These are phyloP conservation scores for Geophilus truncorum DNA, from an alignment of 2,888 invertebrate species.

Conservation along the genomic window DNA sequence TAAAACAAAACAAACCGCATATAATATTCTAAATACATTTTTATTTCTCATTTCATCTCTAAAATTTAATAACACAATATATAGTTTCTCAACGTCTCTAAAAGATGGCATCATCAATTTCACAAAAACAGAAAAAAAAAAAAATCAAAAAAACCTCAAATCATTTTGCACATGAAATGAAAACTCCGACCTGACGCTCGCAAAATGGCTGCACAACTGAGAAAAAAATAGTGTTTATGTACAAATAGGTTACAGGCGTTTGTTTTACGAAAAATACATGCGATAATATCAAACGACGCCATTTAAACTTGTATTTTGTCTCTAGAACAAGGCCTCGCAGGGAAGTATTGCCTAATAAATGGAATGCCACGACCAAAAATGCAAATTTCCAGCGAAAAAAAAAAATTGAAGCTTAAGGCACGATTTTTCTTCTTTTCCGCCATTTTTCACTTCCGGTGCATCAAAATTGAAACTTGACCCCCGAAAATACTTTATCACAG, in stretches of 20 bases:
- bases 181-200: too few species aligned
- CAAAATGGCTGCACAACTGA: neutral
- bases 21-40: neutral
- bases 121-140: too few species aligned
- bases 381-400: too few species aligned
- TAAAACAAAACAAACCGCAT: neutral
- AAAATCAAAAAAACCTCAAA: neutral
- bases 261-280: too few species aligned
- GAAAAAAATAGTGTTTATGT: neutral
- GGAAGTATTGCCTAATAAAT: too few species aligned
- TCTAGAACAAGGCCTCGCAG: too few species aligned
- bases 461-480: too few species aligned
- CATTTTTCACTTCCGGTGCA: too few species aligned
- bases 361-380: neutral
- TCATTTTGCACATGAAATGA: neutral
- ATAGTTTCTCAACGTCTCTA: neutral
- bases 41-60: neutral
- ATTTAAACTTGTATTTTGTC: neutral
- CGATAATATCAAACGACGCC: neutral
- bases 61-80: neutral
- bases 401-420: too few species aligned
- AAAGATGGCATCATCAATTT: neutral
- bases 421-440: too few species aligned
- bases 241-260: too few species aligned
- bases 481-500: too few species aligned